Base-by-base conservation (phyloP, 2,113 vertebrate genomes). In the Tragelaphus imberbis region DNA sequence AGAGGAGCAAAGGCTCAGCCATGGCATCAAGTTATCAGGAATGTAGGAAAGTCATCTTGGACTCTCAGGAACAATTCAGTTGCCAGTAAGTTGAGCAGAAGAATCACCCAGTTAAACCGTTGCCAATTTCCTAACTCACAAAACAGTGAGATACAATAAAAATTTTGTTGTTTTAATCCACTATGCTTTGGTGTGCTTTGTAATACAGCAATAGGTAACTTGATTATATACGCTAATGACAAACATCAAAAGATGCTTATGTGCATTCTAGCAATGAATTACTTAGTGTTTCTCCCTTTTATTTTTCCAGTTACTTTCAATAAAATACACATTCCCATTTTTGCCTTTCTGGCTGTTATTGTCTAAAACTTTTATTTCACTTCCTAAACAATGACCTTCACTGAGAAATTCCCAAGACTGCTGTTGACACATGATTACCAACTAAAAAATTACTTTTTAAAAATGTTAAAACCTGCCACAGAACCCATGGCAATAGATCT, bases 321-420 rank as follows among this genome's bases (percentile, higher is more conserved):
- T 68, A 84, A 95, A 90, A 90, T 84, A 30, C 10, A 86, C n/a
- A 88, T 44, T 14, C 14, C 11, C 4, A 30, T 2, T 75, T 84
- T 94, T 81, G 51, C 36, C 23, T 82, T n/a, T 96, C n/a, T 75
- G 47, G 4, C 2, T 44, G 6, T 56, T 33, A 11, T 79, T 17
- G 23, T 88, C 75, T 92, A 84, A 95, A 68, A 92, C 58, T 86
- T 51, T 79, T 40, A 90, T 87, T 71, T 96, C 36, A 96, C 56
- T 94, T 89, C 56, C 61, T 95, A 51, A 89, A 93, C 9, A 71
- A 68, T 81, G 5, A 94, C 84, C 13, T 92, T 94, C 49, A 87
- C 21, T 12, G 93, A 88, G 36, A 95, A 90, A 71, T 90, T 86
- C 91, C 56, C 80, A 81, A 91, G 88, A 91, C 55, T 59, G 10